A percentile compares a stretch with the other conserved stretches of the same genome.
phyloP scores from a whole-genome alignment of 2,113 vertebrate species.

The Odontesthes bonariensis region DNA sequence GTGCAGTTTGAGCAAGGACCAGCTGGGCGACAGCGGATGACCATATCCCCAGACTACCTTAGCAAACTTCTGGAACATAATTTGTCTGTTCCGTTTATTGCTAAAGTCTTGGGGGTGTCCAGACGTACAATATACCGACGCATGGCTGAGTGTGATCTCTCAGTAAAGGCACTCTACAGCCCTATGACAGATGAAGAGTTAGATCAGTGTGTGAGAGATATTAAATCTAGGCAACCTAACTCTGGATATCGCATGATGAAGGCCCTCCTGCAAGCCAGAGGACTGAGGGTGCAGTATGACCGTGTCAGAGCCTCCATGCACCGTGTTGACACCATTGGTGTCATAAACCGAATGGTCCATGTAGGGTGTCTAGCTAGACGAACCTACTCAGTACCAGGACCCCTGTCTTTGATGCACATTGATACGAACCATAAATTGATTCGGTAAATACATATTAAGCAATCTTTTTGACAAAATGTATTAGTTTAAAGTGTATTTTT shows the following conservation, averaged over 20 bases:
- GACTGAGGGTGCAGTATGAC: conserved; percentile 31
- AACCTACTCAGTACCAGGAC: conserved; percentile 24
- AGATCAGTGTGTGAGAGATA: conserved; percentile 31
- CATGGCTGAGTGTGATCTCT: background rate
- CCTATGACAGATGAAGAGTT: conserved; percentile 1
- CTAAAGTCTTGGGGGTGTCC: background rate
- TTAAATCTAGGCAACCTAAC: conserved; percentile 24
- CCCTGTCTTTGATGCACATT: conserved; percentile 31
- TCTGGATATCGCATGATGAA: conserved; percentile 33
- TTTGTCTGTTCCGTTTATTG: background rate
- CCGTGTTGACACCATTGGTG: conserved; percentile 23
- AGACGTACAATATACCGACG: background rate
- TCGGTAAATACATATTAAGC: conserved; percentile 11
- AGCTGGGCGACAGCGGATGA: background rate
- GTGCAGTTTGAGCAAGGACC: background rate
- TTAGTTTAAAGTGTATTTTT: background rate
- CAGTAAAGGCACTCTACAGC: background rate
- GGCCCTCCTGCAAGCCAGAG: conserved; percentile 20
- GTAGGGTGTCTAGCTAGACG: background rate
- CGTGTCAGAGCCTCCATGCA: conserved; percentile 32
- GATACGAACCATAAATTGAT: conserved; percentile 42
- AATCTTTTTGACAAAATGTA: background rate
- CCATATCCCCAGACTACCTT: background rate
- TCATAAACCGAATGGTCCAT: conserved; percentile 14
- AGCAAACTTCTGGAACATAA: background rate